A percentile compares a stretch with the other conserved stretches of the same genome.
phyloP scores from a whole-genome alignment of 2,797 vertebrate species.

The Phrynocephalus vlangalii region DNA sequence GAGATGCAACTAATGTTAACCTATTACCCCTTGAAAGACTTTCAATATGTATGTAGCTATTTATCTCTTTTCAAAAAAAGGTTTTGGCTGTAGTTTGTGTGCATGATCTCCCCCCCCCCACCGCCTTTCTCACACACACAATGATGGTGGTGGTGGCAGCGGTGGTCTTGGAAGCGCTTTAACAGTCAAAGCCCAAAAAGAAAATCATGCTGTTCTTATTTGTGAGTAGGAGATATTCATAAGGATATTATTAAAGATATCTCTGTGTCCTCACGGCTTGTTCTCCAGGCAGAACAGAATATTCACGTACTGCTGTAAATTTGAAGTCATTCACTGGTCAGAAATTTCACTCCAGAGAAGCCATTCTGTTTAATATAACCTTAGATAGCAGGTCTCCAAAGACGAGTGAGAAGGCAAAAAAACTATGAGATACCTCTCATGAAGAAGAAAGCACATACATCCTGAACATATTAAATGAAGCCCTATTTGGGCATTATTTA shows the following conservation, averaged over 20 bases:
- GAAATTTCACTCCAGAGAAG: not conserved
- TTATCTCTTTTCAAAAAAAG: too few species aligned
- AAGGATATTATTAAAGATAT: conserved; percentile 7
- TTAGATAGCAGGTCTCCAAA: not conserved
- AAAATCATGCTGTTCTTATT: conserved; percentile 18
- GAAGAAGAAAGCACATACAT: not conserved
- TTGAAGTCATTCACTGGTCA: not conserved
- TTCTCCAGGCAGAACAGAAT: not conserved
- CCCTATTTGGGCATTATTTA: too few species aligned
- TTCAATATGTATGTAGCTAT: not conserved
- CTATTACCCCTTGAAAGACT: not conserved
- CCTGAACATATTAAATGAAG: not conserved
- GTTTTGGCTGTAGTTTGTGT: not conserved
- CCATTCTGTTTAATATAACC: not conserved
- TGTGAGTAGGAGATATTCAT: conserved; percentile 38
- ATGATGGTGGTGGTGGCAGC: too few species aligned
- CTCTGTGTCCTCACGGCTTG: not conserved
- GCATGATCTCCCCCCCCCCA: too few species aligned
- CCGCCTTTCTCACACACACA: too few species aligned
- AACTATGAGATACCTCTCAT: not conserved
- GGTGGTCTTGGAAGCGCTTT: not conserved
- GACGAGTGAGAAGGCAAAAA: not conserved
- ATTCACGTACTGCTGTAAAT: not conserved
- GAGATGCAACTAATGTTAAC: rapidly evolving
- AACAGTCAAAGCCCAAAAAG: conserved; percentile 23